phyloP scores from a whole-genome alignment of 1,140 invertebrate species.

The Drosophila quadrilineata region DNA sequence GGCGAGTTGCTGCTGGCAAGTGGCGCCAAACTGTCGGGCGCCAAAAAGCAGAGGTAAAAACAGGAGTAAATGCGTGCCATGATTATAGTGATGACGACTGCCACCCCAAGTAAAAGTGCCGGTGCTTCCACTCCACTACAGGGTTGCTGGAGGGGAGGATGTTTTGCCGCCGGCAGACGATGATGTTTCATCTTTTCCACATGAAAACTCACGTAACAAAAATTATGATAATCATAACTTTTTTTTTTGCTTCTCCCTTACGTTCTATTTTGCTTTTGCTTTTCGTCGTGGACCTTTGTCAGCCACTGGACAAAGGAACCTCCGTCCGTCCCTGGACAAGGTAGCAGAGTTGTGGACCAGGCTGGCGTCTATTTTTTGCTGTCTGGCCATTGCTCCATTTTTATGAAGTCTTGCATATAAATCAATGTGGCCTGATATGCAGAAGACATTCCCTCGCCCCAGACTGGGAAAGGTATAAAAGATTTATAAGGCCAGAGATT shows the following conservation, averaged over 20 bases:
- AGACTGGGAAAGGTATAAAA: conserved; percentile 76
- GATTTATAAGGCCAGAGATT: conserved; percentile 56
- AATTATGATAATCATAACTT: conserved; percentile 81
- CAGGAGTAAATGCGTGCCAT: conserved; percentile 81
- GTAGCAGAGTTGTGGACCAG: conserved; percentile 60
- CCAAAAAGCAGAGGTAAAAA: conserved; percentile 81
- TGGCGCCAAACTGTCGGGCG: conserved; percentile 77
- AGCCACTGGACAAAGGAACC: conserved; percentile 61
- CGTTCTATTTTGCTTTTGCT: conserved; percentile 7
- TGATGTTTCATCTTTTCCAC: conserved; percentile 81
- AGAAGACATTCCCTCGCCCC: no score
- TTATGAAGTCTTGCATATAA: conserved; percentile 79
- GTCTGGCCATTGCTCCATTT: conserved; percentile 57
- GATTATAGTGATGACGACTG: conserved; percentile 81
- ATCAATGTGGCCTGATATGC: conserved; percentile 76
- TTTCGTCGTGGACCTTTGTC: conserved; percentile 6
- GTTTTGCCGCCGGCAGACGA: conserved; percentile 49
- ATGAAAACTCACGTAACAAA: conserved; percentile 81
- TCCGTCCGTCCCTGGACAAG: conserved; percentile 26
- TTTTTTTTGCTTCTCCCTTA: conserved; percentile 29
- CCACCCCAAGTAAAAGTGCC: conserved; percentile 42
- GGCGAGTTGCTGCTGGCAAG: conserved; percentile 8
- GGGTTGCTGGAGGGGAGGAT: conserved; percentile 8
- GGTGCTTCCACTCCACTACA: conserved; percentile 5
- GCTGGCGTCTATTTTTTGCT: conserved; percentile 70